These are phyloP conservation scores for Montipora capitata DNA, from an alignment of 92 coral and sea anemone species.

Conservation along the genomic window DNA sequence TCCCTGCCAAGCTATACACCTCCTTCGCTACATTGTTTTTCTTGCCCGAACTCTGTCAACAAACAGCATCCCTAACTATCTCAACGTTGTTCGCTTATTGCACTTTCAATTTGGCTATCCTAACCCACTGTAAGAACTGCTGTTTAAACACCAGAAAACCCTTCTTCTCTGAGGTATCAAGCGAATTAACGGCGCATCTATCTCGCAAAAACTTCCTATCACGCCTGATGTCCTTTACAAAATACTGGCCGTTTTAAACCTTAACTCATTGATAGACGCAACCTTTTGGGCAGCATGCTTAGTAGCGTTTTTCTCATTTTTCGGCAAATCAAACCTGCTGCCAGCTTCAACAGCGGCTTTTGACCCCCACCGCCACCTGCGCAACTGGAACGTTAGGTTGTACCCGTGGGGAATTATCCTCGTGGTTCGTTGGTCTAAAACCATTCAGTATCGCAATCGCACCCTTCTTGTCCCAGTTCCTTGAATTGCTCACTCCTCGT, in stretches of 20 bases:
- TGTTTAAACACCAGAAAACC: constrained; percentile 32
- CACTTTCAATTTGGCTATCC: constrained; percentile 62
- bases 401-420: constrained; percentile 51
- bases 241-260: constrained; percentile 16
- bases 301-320: constrained; percentile 62
- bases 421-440: constrained; percentile 54
- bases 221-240: too few species aligned
- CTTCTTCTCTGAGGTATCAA: constrained; percentile 43
- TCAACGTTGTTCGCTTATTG: constrained; percentile 43
- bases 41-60: constrained; percentile 59
- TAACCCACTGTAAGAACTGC: constrained; percentile 48
- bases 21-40: constrained; percentile 52
- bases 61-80: constrained; percentile 33
- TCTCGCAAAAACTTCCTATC: constrained; percentile 57
- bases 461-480: constrained; percentile 58
- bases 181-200: constrained; percentile 19
- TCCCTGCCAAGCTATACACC: constrained; percentile 1
- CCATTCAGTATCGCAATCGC: constrained; percentile 50
- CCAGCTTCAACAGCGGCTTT: constrained; percentile 18
- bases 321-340: constrained; percentile 61
- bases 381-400: constrained; percentile 16
- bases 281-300: constrained; percentile 75
- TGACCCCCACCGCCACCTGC: constrained; percentile 34
- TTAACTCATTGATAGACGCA: constrained; percentile 24
- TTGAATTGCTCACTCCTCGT: constrained; percentile 11